Evolutionary conservation across 1,140 invertebrate genomes (phyloP), one percentile per base, ranked within the genome.

Genomic region (Mercenaria mercenaria): DNA sequence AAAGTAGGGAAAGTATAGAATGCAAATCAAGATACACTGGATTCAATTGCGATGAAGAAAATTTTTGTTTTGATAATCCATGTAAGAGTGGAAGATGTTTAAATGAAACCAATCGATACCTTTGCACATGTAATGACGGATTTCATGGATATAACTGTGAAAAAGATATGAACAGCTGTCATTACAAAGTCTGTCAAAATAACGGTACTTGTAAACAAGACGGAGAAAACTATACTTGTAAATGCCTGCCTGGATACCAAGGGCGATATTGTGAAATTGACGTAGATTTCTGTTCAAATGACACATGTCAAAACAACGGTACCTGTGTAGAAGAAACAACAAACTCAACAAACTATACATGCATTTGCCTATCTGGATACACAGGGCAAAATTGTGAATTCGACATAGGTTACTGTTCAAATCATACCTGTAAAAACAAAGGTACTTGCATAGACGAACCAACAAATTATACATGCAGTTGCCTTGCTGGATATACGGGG

Each of bases 11-110:
- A 10, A 64, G 59, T 43, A 86, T 52, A 61, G 23, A 67, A 20
- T 91, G 87, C 41, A 95, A 96, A 23, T 92, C 97, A 88, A 77
- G 72, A 47, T 91, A 59, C 69, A 52, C 11, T 26, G 91, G 84
- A 4, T 67, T 61, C 50, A 83, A 89, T 39, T 87, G 90, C 61
- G 74, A 85, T 26, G 11, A 61, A 41, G 20, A 37, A 32, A 26
- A 81, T 61, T 41, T 29, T 61, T 81, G 52, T 39, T 41, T 4
- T 20, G 64, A n/a, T 13, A 34, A 59, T 18, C 41, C 13, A 18
- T 69, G 41, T 50, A 26, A 43, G 47, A 39, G 47, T 29, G 72
- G 72, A 20, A 26, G 23, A 0, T 76, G 72, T n/a, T n/a, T 1
- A 4, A 76, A 50, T 50, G 6, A 13, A 10, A 13, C 13, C 0